These are phyloP conservation scores for Siderastrea siderea DNA, from an alignment of 92 coral and sea anemone species.

Conservation along the genomic window DNA sequence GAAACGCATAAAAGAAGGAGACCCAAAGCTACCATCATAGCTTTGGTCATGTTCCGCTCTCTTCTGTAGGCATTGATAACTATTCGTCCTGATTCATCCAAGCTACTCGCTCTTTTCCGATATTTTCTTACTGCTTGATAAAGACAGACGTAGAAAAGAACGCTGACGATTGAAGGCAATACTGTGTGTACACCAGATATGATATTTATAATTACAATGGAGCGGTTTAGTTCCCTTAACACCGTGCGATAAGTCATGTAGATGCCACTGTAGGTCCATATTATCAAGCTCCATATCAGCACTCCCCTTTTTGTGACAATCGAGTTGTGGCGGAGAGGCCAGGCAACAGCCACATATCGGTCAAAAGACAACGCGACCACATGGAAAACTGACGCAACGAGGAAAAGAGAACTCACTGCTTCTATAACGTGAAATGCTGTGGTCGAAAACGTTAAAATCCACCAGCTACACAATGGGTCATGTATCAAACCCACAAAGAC, in stretches of 20 bases:
- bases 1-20: conserved; percentile 76
- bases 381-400: conserved; percentile 77
- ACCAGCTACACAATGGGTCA: conserved; percentile 77
- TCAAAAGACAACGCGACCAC: conserved; percentile 76
- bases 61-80: conserved; percentile 77
- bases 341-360: conserved; percentile 76
- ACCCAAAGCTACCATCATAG: conserved; percentile 56
- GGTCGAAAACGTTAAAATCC: conserved; percentile 76
- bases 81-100: conserved; percentile 76
- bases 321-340: conserved; percentile 62
- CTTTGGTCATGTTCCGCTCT: conserved; percentile 78
- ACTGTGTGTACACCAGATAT: conserved; percentile 84
- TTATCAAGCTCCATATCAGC: conserved; percentile 10
- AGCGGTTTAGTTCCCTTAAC: conserved; percentile 29
- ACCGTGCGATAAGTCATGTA: conserved; percentile 76
- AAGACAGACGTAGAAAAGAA: conserved; percentile 60
- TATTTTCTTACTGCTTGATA: conserved; percentile 51
- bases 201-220: conserved; percentile 55
- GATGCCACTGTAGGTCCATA: conserved; percentile 72
- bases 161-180: conserved; percentile 72
- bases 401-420: conserved; percentile 74
- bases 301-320: conserved; percentile 61
- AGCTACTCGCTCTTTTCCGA: conserved; percentile 49
- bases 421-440: conserved; percentile 50
- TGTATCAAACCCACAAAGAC: conserved; percentile 77